Percentiles rank a stretch among this genome's conserved stretches.
These are phyloP conservation scores for Indri indri DNA, from an alignment of 2,113 vertebrate species.

Conservation along the genomic window DNA sequence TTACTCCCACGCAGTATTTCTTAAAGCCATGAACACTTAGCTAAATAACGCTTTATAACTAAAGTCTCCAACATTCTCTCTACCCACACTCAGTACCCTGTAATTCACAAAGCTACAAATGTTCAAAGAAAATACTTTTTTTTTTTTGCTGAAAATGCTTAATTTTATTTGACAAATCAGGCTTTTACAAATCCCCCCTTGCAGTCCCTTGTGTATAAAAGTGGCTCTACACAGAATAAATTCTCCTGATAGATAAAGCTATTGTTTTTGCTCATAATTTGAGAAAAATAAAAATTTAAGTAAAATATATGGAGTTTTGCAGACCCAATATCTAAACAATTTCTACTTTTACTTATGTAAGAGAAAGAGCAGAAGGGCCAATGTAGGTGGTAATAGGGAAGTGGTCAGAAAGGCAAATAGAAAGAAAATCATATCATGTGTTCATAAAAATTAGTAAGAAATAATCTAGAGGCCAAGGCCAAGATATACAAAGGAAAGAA, in stretches of 20 bases:
- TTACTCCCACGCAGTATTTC: slow-evolving; percentile 38
- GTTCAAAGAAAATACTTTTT: slow-evolving; percentile 14
- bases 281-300: slow-evolving; percentile 25
- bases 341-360: neutral
- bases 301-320: slow-evolving; percentile 13
- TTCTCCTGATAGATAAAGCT: neutral
- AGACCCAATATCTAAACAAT: neutral
- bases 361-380: neutral
- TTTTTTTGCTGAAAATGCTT: neutral
- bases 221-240: neutral
- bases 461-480: neutral
- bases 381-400: neutral
- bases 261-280: neutral
- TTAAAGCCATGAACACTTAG: neutral
- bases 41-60: slow-evolving; percentile 14
- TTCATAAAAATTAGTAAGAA: neutral
- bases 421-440: neutral
- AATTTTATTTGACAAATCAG: slow-evolving; percentile 42
- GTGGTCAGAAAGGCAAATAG: neutral
- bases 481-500: neutral
- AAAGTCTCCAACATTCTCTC: neutral
- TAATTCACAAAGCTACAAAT: neutral
- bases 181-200: neutral
- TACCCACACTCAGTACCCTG: slow-evolving; percentile 9
- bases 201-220: neutral